Percentiles rank a stretch among this genome's conserved stretches.
These are phyloP conservation scores for Cactoblastis cactorum DNA, from an alignment of 2,888 invertebrate species.

Conservation along the genomic window DNA sequence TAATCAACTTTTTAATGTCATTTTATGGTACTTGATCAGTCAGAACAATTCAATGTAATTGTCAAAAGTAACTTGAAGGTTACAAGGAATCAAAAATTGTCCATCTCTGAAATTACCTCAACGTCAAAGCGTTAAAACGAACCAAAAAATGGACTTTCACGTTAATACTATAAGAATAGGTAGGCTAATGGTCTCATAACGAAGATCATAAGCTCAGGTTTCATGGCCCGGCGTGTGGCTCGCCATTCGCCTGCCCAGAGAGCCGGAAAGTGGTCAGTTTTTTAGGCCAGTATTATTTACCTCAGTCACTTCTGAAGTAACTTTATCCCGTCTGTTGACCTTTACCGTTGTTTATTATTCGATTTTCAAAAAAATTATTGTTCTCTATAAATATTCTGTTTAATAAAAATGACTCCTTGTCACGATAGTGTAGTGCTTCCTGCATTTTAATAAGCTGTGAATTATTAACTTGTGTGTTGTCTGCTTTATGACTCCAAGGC, in stretches of 20 bases:
- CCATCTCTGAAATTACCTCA: too few species aligned
- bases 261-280: conserved; percentile 23
- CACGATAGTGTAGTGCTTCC: background rate
- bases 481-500: background rate
- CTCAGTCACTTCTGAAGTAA: conserved; percentile 25
- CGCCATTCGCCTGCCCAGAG: background rate
- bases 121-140: too few species aligned
- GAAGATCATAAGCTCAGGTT: conserved; percentile 59
- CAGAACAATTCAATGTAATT: too few species aligned
- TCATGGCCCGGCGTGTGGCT: conserved; percentile 40
- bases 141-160: too few species aligned
- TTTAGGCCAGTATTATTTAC: conserved; percentile 39
- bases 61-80: too few species aligned
- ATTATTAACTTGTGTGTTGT: background rate
- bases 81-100: too few species aligned
- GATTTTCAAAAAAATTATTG: conserved; percentile 1
- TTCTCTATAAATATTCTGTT: background rate
- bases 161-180: too few species aligned
- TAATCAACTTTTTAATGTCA: too few species aligned
- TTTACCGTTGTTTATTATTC: conserved; percentile 27
- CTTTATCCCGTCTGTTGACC: conserved; percentile 50
- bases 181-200: conserved; percentile 57
- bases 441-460: background rate
- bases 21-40: too few species aligned
- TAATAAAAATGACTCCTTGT: conserved; percentile 1